These are phyloP conservation scores for Drosophila suboccidentalis DNA, from an alignment of 2,888 invertebrate species.

Conservation along the genomic window DNA sequence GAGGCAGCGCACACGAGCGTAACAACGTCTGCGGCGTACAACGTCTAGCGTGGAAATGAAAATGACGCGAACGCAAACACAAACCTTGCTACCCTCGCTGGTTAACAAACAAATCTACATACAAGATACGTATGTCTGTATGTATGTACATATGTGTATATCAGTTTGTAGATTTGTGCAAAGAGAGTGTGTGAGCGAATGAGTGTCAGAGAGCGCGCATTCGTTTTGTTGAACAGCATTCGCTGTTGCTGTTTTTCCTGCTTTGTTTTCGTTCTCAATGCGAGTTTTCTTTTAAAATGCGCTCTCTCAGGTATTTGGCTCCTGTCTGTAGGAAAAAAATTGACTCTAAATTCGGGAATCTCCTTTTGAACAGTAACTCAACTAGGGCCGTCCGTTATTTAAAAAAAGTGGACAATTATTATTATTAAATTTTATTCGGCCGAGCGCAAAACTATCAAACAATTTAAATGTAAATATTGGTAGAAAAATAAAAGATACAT, in stretches of 20 bases:
- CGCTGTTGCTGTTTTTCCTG: constrained; percentile 38
- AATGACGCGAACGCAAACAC: constrained; percentile 51
- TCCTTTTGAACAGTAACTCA: constrained; percentile 12
- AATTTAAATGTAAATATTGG: constrained; percentile 6
- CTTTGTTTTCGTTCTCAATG: constrained; percentile 29
- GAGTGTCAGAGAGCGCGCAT: constrained; percentile 11
- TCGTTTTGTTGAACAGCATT: constrained; percentile 29
- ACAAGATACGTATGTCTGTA: constrained; percentile 11
- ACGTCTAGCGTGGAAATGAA: constrained; percentile 72
- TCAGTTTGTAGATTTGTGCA: constrained; percentile 10
- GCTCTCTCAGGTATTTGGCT: constrained; percentile 38
- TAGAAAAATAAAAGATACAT: not conserved
- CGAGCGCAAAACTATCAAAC: not conserved
- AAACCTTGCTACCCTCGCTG: constrained; percentile 51
- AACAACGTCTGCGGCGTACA: constrained; percentile 68
- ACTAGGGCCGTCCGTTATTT: not conserved
- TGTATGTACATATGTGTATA: not conserved
- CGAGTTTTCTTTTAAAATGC: constrained; percentile 20
- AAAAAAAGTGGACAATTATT: not conserved
- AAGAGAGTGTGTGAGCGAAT: constrained; percentile 9
- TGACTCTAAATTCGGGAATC: constrained; percentile 21
- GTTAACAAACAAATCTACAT: constrained; percentile 6
- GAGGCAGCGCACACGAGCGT: constrained; percentile 66
- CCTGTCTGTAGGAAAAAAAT: constrained; percentile 34
- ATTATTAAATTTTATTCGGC: not conserved